phyloP scores from a whole-genome alignment of 2,888 invertebrate genomes.

The Eretmocerus hayati region DNA sequence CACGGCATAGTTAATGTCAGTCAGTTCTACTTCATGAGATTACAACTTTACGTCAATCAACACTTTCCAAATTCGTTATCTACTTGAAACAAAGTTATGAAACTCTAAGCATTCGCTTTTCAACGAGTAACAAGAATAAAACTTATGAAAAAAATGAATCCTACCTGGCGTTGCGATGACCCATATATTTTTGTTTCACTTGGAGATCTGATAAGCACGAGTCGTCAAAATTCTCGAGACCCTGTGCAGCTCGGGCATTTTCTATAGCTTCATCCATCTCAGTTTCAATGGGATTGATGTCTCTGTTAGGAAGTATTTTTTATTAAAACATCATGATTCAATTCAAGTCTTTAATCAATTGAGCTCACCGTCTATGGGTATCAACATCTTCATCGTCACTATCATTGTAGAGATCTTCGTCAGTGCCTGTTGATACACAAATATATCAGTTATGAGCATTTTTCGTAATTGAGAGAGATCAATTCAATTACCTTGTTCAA shows the following conservation, averaged over 20 bases:
- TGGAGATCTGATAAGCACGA: constrained; percentile 45
- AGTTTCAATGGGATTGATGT: constrained; percentile 36
- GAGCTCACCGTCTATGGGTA: constrained; percentile 15
- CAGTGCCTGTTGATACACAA: constrained; percentile 37
- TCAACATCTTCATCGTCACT: constrained; percentile 41
- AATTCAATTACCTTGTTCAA: too few relatives aligned
- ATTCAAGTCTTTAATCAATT: constrained; percentile 7
- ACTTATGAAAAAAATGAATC: constrained; percentile 11
- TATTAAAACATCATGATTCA: constrained; percentile 6
- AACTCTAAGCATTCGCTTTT: constrained; percentile 2
- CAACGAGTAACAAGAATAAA: not conserved
- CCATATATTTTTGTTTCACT: constrained; percentile 63
- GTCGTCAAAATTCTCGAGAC: constrained; percentile 33
- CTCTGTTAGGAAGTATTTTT: constrained; percentile 34
- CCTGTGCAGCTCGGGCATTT: constrained; percentile 32
- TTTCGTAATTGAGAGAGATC: too few relatives aligned
- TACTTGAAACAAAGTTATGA: constrained; percentile 11
- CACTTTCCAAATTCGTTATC: constrained; percentile 1
- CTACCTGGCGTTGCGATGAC: constrained; percentile 73
- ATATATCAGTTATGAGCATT: too few relatives aligned
- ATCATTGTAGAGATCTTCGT: constrained; percentile 41
- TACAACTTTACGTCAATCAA: constrained; percentile 9
- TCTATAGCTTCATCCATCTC: constrained; percentile 41
- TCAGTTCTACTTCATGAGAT: constrained; percentile 12
- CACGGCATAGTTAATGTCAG: too few relatives aligned